These are phyloP conservation scores for Stegodyphus dumicola DNA, from an alignment of 1,140 invertebrate genomes.

Conservation along the genomic window DNA sequence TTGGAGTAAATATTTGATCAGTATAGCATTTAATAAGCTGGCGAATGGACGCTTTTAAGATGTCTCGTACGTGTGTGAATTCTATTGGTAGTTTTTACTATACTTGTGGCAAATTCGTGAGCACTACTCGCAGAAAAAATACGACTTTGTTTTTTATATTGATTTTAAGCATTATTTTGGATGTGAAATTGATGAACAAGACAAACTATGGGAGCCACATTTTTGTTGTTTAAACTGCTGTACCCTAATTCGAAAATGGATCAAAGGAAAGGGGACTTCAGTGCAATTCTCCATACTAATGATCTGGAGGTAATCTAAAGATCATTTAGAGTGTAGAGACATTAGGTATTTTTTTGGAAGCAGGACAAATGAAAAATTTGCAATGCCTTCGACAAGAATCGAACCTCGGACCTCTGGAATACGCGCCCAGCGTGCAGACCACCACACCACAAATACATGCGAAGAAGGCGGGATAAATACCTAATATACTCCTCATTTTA, in stretches of 20 bases:
- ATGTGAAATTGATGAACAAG: constrained; percentile 2
- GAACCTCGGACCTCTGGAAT: no score
- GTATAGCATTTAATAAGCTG: constrained; percentile 8
- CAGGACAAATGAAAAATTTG: no score
- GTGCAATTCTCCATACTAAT: background rate
- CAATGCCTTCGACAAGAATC: no score
- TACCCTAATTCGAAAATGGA: background rate
- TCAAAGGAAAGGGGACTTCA: background rate
- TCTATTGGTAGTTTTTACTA: constrained; percentile 5
- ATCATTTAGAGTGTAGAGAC: no score
- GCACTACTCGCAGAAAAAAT: background rate
- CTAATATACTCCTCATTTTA: no score
- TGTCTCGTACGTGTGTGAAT: background rate
- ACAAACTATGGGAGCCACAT: no score
- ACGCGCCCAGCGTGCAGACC: no score
- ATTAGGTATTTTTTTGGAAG: no score
- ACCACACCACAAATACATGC: no score
- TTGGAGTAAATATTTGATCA: background rate
- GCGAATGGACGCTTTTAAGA: background rate
- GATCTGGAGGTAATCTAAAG: no score
- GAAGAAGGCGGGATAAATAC: no score
- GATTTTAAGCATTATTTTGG: background rate
- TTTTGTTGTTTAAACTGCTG: background rate
- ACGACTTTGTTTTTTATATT: background rate
- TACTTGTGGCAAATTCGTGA: background rate